phyloP scores from a whole-genome alignment of 2,797 vertebrate genomes.

The Pteronotus mesoamericanus region DNA sequence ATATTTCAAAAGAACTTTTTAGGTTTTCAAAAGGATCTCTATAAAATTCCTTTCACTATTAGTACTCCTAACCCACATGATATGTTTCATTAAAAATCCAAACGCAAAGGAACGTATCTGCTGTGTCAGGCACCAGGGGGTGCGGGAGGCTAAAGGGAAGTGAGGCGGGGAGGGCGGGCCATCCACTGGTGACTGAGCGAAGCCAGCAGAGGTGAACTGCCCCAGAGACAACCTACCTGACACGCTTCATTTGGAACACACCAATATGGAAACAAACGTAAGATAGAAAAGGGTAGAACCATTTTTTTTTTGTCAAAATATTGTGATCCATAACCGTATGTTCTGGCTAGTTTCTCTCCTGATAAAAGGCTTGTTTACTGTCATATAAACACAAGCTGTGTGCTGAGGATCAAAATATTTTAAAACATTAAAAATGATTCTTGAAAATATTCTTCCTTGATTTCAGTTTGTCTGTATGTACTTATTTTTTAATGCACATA shows the following conservation, averaged over 20 bases:
- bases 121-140: neutral
- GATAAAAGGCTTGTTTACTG: constrained; percentile 42
- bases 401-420: constrained; percentile 45
- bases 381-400: constrained; percentile 58
- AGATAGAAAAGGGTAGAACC: neutral
- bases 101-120: neutral
- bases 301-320: constrained; percentile 49
- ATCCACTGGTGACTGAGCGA: neutral
- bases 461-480: neutral
- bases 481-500: neutral
- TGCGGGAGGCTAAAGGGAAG: neutral
- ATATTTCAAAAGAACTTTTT: neutral
- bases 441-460: constrained; percentile 22
- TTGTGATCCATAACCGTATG: constrained; percentile 45
- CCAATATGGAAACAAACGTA: neutral
- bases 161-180: neutral
- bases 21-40: neutral
- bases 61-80: neutral
- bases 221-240: neutral
- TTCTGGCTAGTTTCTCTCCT: constrained; percentile 13
- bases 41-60: neutral
- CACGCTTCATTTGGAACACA: constrained; percentile 26
- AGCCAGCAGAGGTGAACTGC: neutral
- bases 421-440: constrained; percentile 50
- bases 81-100: neutral